Conservation (phyloP, 2,113 vertebrate genomes). For the Struthio camelus region DNA sequence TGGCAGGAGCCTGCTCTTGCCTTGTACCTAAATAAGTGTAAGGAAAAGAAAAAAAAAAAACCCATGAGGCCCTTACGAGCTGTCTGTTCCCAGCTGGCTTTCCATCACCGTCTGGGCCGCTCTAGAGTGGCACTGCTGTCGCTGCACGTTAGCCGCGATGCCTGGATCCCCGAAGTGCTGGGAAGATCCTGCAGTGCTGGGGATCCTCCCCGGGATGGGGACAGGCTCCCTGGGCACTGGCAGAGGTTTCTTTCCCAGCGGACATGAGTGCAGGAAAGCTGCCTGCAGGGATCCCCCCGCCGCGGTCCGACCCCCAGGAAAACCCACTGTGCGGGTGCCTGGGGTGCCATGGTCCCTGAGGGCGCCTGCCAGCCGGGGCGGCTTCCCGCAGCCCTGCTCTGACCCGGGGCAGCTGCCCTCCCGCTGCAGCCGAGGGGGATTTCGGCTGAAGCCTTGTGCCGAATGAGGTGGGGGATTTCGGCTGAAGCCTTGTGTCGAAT, state of each 20-base stretch:
- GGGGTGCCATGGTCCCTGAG: not conserved
- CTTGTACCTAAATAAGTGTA: not conserved
- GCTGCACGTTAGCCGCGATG: fast-evolving
- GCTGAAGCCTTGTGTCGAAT: not conserved
- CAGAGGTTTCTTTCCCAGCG: fast-evolving
- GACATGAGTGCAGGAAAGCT: not conserved
- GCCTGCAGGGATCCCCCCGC: fast-evolving
- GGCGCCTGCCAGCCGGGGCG: not conserved
- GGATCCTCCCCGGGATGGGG: not conserved
- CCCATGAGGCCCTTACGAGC: fast-evolving
- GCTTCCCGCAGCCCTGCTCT: not conserved
- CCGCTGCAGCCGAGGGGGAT: not conserved
- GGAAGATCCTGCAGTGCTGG: not conserved
- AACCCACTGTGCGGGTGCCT: fast-evolving
- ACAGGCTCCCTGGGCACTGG: not conserved
- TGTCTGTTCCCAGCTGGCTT: not conserved
- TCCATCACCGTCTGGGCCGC: not conserved
- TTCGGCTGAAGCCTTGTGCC: not conserved
- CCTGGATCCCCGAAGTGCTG: fast-evolving
- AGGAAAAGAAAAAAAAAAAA: not conserved
- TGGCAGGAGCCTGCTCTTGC: not conserved
- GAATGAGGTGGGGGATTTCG: not conserved
- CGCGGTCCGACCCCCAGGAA: not conserved
- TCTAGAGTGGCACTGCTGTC: not conserved
- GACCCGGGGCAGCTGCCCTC: too few species aligned